Base-by-base conservation (phyloP, 64 coral and sea anemone species). In the Orbicella faveolata region DNA sequence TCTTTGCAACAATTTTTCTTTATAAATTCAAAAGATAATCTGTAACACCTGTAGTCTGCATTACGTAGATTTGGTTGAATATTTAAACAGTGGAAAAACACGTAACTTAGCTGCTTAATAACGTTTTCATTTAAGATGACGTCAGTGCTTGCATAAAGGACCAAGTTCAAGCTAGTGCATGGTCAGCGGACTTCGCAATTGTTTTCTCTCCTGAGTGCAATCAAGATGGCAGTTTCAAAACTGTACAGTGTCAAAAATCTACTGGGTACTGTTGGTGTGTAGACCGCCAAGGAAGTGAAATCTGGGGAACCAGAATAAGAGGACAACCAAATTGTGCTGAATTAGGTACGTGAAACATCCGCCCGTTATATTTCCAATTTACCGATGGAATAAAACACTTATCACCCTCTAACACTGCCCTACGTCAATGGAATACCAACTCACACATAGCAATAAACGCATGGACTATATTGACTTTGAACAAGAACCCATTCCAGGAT, bases 211-310 rank as follows among this genome's bases (percentile, higher is more conserved):
- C 95, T 23, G 59, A 79, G 26, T 96, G 95, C 74, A 59, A 83
- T 76, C 19, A 64, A 26, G 88, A 96, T 54, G 95, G 87, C 36
- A 83, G 89, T 23, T 96, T 88, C 57, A 88, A 93, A 61, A 77
- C 69, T 4, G 83, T 90, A 19, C 95, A 96, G 64, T 96, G 95
- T 36, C 61, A 96, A 34, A 35, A 84, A n/a, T 87, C 91, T 2
- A 93, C 88, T 74, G 91, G 91, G 18, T 93, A 93, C 83, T 96
- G 95, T 20, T 96, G 95, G 95, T 96, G 95, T 96, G 95, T 96
- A 1, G 88, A 96, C 79, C 57, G 79, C 3, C 34, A 63, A 33
- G 95, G 95, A 61, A 93, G 91, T 79, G 95, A 96, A 83, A 33
- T 96, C 19, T 93, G 91, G 57, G 68, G 89, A 26, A 96, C 91